Evolutionary conservation across 2,888 invertebrate species (phyloP), one percentile per base, ranked within the genome.

Genomic region (Achlya flavicornis): DNA sequence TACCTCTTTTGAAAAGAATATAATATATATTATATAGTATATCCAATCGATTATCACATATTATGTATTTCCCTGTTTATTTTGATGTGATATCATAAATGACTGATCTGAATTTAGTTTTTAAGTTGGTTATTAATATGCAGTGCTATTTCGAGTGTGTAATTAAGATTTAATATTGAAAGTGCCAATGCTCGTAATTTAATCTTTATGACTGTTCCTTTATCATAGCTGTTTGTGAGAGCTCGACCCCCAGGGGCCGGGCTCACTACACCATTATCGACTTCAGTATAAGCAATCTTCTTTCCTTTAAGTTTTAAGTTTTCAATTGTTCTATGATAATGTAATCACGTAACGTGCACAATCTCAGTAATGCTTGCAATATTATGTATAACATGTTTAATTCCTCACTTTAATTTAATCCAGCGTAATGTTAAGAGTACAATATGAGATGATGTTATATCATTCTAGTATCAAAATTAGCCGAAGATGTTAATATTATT

Each of bases 71-170:
- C 90, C 93, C 93, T 91, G 90, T 93, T 94, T 94, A 93, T 94
- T 94, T 94, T 94, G 93, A 94, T 94, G 94, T 94, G 94, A 94
- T 94, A 94, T 94, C 94, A 94, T 94, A 93, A 94, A 94, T 92
- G 94, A 94, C 94, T 94, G 94, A 94, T 94, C 94, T 94, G 94
- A 94, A 93, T 93, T 94, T 94, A 94, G 94, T 94, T 94, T 93
- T 92, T 94, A 94, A 94, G 94, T 94, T 94, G 93, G 89, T 94
- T 93, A 92, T 92, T 90, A 86, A 92, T 93, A 90, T 89, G 92
- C 94, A 93, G 93, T 93, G 93, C 93, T 94, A 93, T 91, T 92
- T 92, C 90, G 89, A 91, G 88, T 88, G 89, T 92, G 90, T 93
- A 92, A 90, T 92, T 94, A 92, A 93, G 91, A 89, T 88, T 89